Evolutionary conservation across 2,113 vertebrate species (phyloP).

Genomic region (Alethe castanea): DNA sequence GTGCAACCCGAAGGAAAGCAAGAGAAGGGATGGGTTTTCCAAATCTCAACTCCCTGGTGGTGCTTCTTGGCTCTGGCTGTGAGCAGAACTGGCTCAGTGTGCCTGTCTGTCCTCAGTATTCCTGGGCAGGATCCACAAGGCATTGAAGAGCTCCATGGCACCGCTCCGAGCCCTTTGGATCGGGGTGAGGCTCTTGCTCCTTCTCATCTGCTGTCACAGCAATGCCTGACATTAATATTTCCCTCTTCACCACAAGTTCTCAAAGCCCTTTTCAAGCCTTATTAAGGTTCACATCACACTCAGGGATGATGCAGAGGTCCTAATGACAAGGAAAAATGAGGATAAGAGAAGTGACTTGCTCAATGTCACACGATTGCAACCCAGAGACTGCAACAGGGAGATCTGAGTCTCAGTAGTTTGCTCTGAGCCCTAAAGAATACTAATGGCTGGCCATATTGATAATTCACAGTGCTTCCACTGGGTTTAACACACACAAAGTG

Average conservation of each 20-base stretch:
- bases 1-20: not conserved
- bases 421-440: slow-evolving; percentile 18
- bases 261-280: slow-evolving; percentile 1
- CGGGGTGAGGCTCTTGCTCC: not conserved
- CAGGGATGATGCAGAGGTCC: not conserved
- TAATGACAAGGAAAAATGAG: not conserved
- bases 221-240: not conserved
- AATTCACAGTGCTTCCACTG: not conserved
- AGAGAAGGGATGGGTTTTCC: not conserved
- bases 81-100: not conserved
- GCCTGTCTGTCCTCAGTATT: not conserved
- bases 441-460: not conserved
- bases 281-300: slow-evolving; percentile 22
- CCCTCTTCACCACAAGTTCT: not conserved
- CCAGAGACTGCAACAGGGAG: not conserved
- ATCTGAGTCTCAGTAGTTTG: not conserved
- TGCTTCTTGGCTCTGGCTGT: not conserved
- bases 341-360: not conserved
- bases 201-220: not conserved
- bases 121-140: not conserved
- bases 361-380: not conserved
- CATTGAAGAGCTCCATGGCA: not conserved
- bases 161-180: not conserved
- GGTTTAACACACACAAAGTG: not conserved
- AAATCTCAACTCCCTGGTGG: not conserved